phyloP scores from a whole-genome alignment of 2,888 invertebrate species.

The Phyllotreta striolata region DNA sequence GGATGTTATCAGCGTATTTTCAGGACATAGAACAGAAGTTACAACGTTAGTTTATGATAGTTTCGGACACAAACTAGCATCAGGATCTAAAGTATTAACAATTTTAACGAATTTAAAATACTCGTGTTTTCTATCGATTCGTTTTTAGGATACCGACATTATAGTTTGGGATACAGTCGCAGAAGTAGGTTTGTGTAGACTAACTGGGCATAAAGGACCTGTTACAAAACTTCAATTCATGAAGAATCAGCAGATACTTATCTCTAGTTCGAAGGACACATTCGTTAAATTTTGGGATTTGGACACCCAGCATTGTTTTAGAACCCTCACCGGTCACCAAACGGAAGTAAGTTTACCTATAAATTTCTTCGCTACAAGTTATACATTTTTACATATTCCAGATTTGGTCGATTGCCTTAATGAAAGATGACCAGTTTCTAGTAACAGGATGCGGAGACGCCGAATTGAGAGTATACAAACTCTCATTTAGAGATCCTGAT shows the following conservation, averaged over 20 bases:
- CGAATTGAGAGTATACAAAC: slow-evolving; percentile 85
- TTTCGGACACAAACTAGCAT: slow-evolving; percentile 84
- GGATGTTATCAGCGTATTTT: slow-evolving; percentile 75
- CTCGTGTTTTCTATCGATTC: slow-evolving; percentile 6
- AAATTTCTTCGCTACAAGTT: not conserved
- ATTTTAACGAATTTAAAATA: slow-evolving; percentile 13
- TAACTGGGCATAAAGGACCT: slow-evolving; percentile 91
- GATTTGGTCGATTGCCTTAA: slow-evolving; percentile 86
- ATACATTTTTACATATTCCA: slow-evolving; percentile 53
- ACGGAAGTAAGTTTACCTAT: slow-evolving; percentile 70
- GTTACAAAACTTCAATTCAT: slow-evolving; percentile 85
- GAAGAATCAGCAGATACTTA: slow-evolving; percentile 71
- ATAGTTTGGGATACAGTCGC: slow-evolving; percentile 95
- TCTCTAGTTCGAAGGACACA: slow-evolving; percentile 91
- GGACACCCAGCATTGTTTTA: slow-evolving; percentile 93
- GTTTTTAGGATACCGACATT: slow-evolving; percentile 83
- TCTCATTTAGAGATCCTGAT: slow-evolving; percentile 67
- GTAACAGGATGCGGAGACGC: slow-evolving; percentile 89
- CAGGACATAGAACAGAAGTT: slow-evolving; percentile 87
- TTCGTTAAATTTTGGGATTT: slow-evolving; percentile 98
- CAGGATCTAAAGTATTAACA: slow-evolving; percentile 79
- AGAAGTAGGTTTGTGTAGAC: slow-evolving; percentile 86
- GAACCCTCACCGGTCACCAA: slow-evolving; percentile 88
- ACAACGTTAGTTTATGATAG: slow-evolving; percentile 84
- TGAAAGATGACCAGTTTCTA: slow-evolving; percentile 81